Conservation (phyloP, 2,888 invertebrate species). For the Stomorhina lunata region DNA sequence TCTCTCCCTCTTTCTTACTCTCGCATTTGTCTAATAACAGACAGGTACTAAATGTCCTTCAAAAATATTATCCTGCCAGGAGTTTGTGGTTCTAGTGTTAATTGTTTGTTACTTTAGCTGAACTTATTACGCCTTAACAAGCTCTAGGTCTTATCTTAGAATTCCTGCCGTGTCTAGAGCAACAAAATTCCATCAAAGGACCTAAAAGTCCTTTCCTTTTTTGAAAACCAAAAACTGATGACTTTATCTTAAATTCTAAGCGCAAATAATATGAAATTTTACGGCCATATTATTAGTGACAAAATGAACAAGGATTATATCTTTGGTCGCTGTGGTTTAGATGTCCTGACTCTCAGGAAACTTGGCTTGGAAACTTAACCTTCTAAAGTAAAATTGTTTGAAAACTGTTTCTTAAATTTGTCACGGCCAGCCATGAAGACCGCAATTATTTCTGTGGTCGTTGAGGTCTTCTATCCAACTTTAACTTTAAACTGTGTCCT, state of each 20-base stretch:
- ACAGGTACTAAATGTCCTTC: conserved; percentile 25
- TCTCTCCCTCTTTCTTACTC: background rate
- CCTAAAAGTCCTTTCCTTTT: background rate
- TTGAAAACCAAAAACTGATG: too few relatives aligned
- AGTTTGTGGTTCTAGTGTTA: conserved; percentile 68
- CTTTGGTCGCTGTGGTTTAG: conserved; percentile 49
- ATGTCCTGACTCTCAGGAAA: background rate
- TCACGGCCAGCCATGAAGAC: conserved; percentile 47
- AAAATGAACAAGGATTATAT: conserved; percentile 43
- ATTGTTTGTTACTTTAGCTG: conserved; percentile 65
- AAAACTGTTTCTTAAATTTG: conserved; percentile 9
- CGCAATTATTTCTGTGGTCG: conserved; percentile 59
- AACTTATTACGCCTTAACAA: conserved; percentile 58
- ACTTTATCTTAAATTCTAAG: background rate
- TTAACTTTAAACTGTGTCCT: conserved; percentile 12
- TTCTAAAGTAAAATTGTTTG: background rate
- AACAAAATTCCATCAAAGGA: background rate
- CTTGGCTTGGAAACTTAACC: background rate
- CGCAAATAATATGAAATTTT: conserved; percentile 56
- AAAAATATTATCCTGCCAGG: conserved; percentile 17
- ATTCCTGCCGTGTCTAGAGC: background rate
- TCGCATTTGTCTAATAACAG: background rate
- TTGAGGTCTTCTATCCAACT: background rate
- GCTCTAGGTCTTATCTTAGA: conserved; percentile 1
- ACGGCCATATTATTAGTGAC: conserved; percentile 55